These are phyloP conservation scores for Leptonema lineaticorne DNA, from an alignment of 1,140 invertebrate species.

Conservation along the genomic window DNA sequence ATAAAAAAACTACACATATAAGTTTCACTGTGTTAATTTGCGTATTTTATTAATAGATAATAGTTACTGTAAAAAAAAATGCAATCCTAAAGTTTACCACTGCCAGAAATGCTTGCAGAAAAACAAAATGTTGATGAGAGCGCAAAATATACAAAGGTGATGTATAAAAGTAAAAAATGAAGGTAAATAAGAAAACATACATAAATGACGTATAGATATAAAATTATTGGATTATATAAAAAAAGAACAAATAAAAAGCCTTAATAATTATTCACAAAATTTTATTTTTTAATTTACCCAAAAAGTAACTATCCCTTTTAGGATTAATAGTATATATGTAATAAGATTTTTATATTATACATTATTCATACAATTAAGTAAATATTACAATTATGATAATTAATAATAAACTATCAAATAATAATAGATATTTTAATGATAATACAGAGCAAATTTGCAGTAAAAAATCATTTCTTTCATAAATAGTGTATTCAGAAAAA, in stretches of 20 bases:
- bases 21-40: too few species aligned
- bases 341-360: constrained; percentile 28
- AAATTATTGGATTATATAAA: background rate
- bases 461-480: too few species aligned
- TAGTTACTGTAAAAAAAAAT: too few species aligned
- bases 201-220: background rate
- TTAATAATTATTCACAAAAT: constrained; percentile 17
- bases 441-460: constrained; percentile 12
- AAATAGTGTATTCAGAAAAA: too few species aligned
- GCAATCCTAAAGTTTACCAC: too few species aligned
- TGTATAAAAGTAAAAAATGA: too few species aligned
- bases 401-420: constrained; percentile 2
- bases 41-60: too few species aligned
- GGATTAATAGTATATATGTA: constrained; percentile 15
- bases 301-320: constrained; percentile 25
- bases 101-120: too few species aligned
- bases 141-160: too few species aligned
- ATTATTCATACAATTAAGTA: constrained; percentile 22
- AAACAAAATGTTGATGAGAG: too few species aligned
- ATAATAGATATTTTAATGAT: constrained; percentile 6
- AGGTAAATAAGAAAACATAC: too few species aligned
- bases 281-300: constrained; percentile 24
- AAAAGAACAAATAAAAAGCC: background rate
- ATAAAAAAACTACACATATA: background rate
- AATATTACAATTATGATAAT: constrained; percentile 5